phyloP scores from a whole-genome alignment of 2,797 vertebrate species.

The Notoglanidium macrostoma region DNA sequence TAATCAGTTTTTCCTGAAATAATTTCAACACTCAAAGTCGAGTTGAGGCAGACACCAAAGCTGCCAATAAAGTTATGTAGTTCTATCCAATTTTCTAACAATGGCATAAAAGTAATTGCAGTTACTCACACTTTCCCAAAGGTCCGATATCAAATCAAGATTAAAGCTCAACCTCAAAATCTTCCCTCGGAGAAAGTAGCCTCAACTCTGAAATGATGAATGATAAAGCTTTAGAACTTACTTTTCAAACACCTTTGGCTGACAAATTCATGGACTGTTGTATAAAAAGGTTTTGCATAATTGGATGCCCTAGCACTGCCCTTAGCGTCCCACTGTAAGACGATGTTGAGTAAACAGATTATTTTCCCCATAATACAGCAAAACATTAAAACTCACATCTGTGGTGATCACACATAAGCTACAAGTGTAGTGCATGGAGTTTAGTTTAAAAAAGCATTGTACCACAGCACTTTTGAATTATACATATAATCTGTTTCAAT shows the following conservation, averaged over 20 bases:
- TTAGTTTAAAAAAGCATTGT: background rate
- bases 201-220: background rate
- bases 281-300: background rate
- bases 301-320: background rate
- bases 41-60: background rate
- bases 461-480: background rate
- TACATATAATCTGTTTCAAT: no score
- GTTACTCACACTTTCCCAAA: background rate
- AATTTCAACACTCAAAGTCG: background rate
- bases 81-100: background rate
- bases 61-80: background rate
- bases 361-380: no score
- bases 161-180: background rate
- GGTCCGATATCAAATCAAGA: background rate
- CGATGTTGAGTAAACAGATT: background rate
- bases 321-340: background rate
- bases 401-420: background rate
- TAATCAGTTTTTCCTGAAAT: background rate
- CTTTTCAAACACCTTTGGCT: background rate
- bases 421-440: background rate
- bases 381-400: background rate
- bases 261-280: background rate
- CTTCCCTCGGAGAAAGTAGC: background rate
- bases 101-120: background rate
- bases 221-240: background rate